Evolutionary conservation across 2,888 invertebrate species (phyloP), one percentile per base, ranked within the genome.

Genomic region (Tubiluchus corallicola): DNA sequence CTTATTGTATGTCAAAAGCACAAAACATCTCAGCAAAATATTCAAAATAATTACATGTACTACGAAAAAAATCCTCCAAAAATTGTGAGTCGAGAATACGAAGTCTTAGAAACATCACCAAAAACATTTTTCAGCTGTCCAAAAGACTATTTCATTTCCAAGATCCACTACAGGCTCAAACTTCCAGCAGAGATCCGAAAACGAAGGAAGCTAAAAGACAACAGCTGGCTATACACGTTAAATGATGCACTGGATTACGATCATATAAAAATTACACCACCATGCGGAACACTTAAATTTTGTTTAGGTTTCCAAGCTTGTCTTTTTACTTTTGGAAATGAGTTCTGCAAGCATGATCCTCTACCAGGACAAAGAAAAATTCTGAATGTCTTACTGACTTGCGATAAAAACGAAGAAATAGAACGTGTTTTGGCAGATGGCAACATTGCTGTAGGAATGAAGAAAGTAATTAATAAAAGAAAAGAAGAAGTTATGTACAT

Each of bases 81-180:
- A n/a, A 29, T 29, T 29, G n/a, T 29, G 9, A n/a, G 29, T 9
- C 29, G 29, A 9, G n/a, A n/a, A 9, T 29, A 29, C n/a, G 29
- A 29, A n/a, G n/a, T 29, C n/a, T 29, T 29, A n/a, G 29, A 29
- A 29, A 29, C 29, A 9, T 9, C 29, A 9, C 29, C 29, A 29
- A 9, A n/a, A 9, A n/a, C n/a, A 9, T 29, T 9, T n/a, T 29
- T 29, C 9, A 29, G 9, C 9, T 29, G 29, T n/a, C 29, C 29
- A 29, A 29, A 29, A 29, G 29, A 29, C 29, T 29, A 29, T n/a
- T 29, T 29, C 29, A 29, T 29, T 29, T 29, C 29, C 9, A 29
- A 29, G n/a, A 29, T 29, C 29, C 29, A 29, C n/a, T 29, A 29
- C 29, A 29, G 29, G 9, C 29, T 29, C 9, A 9, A n/a, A n/a